Evolutionary conservation across 1,140 invertebrate species (phyloP), one percentile per base, ranked within the genome.

Genomic region (Fopius arisanus): DNA sequence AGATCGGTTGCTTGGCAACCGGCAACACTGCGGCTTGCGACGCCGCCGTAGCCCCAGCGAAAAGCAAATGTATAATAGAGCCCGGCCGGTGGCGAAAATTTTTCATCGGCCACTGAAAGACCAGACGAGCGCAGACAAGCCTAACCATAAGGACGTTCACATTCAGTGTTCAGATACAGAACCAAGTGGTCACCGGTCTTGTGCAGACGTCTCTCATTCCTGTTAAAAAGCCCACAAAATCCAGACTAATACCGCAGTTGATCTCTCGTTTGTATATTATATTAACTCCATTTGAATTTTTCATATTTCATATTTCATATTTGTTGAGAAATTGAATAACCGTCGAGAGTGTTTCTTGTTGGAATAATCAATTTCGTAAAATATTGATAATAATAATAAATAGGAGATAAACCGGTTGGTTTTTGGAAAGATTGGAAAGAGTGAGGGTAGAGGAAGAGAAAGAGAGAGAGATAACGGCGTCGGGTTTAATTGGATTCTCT

Each of bases 1-100:
- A 62, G 77, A 72, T 72, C 75, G 77, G 81, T 84, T 84, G 81
- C 84, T 81, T 79, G 73, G 84, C 84, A 83, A 85, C 82, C 71
- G 79, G 79, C 75, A 81, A 83, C 80, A 78, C 75, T 72, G 82
- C 81, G 81, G 75, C 77, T 75, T 78, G 73, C 54, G 54, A 59
- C 54, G 54, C 43, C 43, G 48, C 19, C 54, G 19, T 26, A 59
- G 19, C 19, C 51, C 54, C 54, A 19, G 16, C 43, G 16, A n/a
- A 48, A n/a, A 48, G 14, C 14, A 48, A 48, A 14, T n/a, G 14
- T n/a, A 48, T 19, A n/a, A n/a, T 19, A n/a, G 43, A 48, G n/a
- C 54, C 23, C 21, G 63, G 63, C 63, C 26, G 28, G 67, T 26
- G 40, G 59, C 41, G 59, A 66, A 73, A 74, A 72, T 71, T 37